Conservation (phyloP, 2,797 vertebrate species). For the Masticophis lateralis region DNA sequence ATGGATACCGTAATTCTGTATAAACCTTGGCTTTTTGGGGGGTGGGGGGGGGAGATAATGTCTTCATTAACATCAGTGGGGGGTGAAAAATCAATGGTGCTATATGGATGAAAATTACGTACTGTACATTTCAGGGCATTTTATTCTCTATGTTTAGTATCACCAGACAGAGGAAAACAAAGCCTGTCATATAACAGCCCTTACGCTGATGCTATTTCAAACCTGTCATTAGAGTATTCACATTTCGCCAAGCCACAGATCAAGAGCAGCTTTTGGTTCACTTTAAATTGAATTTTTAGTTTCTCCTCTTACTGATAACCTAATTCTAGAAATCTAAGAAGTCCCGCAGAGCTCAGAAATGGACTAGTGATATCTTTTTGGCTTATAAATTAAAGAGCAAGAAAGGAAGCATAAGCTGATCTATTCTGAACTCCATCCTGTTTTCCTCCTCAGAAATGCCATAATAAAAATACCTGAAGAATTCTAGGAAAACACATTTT, state of each 20-base stretch:
- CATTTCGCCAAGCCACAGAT: neutral
- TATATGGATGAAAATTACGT: neutral
- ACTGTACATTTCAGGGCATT: neutral
- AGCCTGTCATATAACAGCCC: neutral
- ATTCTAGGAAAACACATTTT: neutral
- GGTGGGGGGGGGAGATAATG: neutral
- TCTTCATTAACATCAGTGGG: neutral
- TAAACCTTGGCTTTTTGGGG: neutral
- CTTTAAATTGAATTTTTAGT: neutral
- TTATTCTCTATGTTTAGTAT: neutral
- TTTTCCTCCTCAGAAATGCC: neutral
- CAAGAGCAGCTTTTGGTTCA: neutral
- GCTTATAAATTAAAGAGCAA: neutral
- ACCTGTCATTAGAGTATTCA: neutral
- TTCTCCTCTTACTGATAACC: neutral
- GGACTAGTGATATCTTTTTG: neutral
- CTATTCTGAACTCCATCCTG: neutral
- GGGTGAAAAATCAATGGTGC: neutral
- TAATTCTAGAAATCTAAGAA: conserved; percentile 11
- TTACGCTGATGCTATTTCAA: neutral
- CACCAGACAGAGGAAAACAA: neutral
- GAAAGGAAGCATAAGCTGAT: neutral
- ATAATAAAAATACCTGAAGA: neutral
- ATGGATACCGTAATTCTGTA: neutral
- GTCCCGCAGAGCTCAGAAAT: conserved; percentile 1